Evolutionary conservation across 2,797 vertebrate species (phyloP), one percentile per base, ranked within the genome.

Genomic region (Masticophis lateralis): DNA sequence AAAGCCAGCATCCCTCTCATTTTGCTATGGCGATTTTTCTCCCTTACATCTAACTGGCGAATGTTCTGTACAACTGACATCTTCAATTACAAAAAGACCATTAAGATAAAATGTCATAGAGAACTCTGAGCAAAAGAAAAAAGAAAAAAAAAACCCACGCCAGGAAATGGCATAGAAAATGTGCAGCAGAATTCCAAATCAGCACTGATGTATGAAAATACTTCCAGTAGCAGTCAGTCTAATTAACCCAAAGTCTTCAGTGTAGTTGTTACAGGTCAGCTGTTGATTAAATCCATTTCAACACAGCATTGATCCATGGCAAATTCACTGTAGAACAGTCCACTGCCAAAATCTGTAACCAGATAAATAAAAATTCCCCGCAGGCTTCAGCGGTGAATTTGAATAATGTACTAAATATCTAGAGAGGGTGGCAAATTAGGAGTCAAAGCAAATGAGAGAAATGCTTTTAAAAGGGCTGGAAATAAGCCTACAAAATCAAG

Each of bases 221-320:
- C 28, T 20, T 61, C 55, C 32, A 90, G 37, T 60, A n/a, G 61
- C 5, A 22, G 16, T 8, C 13, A 63, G 14, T 28, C 37, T 32
- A 10, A 43, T 32, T 60, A 87, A 59, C 28, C 27, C 20, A 59
- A 90, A 5, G 7, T 87, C 11, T 90, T 69, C 47, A n/a, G 10
- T 12, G 12, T 7, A 56, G 83, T 43, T 55, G 9, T 66, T 66
- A 57, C 61, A 74, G 37, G 89, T 87, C 83, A 88, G 37, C 4
- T 57, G 89, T 79, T 74, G 37, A 79, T 93, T 91, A 93, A 74
- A 74, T 91, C 83, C 69, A 91, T 91, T 93, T 91, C 89, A 88
- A 56, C 13, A 53, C 61, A 32, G 55, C 18, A 28, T 10, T 74
- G 63, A 88, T 13, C 55, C 89, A 51, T 90, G 60, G 60, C 61